phyloP scores from a whole-genome alignment of 2,113 vertebrate species.

The Cyprinodon brontotheroides region DNA sequence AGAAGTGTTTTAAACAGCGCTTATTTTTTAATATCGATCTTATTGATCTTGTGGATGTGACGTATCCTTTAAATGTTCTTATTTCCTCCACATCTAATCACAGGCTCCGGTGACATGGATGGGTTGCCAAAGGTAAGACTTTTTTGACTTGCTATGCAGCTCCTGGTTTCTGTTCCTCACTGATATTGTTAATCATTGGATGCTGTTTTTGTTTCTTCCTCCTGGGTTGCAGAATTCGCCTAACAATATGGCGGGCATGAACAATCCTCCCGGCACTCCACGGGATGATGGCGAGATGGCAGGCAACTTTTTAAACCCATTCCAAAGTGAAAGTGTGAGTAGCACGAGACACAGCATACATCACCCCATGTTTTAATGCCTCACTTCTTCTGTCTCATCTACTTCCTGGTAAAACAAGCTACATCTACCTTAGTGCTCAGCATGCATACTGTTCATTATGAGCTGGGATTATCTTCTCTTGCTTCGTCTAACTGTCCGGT shows the following conservation, averaged over 20 bases:
- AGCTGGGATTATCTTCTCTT: not conserved
- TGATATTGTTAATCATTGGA: not conserved
- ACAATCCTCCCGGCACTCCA: slow-evolving; percentile 88
- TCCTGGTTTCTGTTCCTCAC: not conserved
- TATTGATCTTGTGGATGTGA: slow-evolving; percentile 55
- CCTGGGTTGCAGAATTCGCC: slow-evolving; percentile 84
- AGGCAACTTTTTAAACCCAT: slow-evolving; percentile 90
- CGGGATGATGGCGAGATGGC: slow-evolving; percentile 88
- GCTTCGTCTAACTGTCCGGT: not conserved
- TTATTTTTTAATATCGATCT: slow-evolving; percentile 38
- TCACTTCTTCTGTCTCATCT: not conserved
- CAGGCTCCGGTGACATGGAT: slow-evolving; percentile 91
- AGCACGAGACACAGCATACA: not conserved
- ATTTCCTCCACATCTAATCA: slow-evolving; percentile 27
- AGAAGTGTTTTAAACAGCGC: slow-evolving; percentile 23
- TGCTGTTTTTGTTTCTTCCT: slow-evolving; percentile 10
- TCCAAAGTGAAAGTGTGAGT: slow-evolving; percentile 92
- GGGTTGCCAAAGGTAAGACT: slow-evolving; percentile 90
- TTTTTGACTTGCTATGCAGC: not conserved
- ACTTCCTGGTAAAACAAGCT: not conserved
- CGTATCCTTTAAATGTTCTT: slow-evolving; percentile 20
- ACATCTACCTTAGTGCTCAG: not conserved
- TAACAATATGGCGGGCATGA: slow-evolving; percentile 88
- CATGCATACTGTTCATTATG: not conserved
- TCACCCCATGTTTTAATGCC: not conserved